A percentile compares a stretch with the other conserved stretches of the same genome.
phyloP scores from a whole-genome alignment of 2,888 invertebrate species.

The Podabrus alpinus region DNA sequence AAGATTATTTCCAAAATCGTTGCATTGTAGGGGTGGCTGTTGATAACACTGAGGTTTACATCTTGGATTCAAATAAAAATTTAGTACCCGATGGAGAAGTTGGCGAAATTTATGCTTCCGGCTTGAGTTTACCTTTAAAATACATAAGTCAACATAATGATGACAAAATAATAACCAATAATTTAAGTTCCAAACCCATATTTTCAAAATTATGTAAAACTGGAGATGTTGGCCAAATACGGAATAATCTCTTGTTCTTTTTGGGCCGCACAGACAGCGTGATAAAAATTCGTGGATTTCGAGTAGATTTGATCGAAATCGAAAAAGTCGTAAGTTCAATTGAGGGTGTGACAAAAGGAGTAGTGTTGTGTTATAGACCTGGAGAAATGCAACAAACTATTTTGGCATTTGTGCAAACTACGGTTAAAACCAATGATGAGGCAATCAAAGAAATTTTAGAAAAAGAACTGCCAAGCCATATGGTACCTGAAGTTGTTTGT shows the following conservation, averaged over 20 bases:
- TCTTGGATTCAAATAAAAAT: slow-evolving; percentile 74
- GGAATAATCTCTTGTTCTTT: slow-evolving; percentile 68
- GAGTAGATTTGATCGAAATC: slow-evolving; percentile 83
- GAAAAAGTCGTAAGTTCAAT: slow-evolving; percentile 71
- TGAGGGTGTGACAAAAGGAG: slow-evolving; percentile 67
- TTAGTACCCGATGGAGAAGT: slow-evolving; percentile 73
- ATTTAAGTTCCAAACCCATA: slow-evolving; percentile 67
- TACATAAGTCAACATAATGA: slow-evolving; percentile 77
- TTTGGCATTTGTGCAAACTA: slow-evolving; percentile 64
- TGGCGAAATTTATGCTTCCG: slow-evolving; percentile 83
- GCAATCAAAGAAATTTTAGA: slow-evolving; percentile 69
- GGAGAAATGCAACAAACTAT: slow-evolving; percentile 74
- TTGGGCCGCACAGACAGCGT: slow-evolving; percentile 86
- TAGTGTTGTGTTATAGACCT: slow-evolving; percentile 71
- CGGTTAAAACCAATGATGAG: slow-evolving; percentile 56
- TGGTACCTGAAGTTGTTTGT: slow-evolving; percentile 72
- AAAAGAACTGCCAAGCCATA: slow-evolving; percentile 71
- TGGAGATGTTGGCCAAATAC: slow-evolving; percentile 80
- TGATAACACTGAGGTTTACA: slow-evolving; percentile 79
- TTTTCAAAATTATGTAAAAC: slow-evolving; percentile 78
- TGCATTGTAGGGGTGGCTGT: slow-evolving; percentile 67
- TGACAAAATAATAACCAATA: slow-evolving; percentile 75
- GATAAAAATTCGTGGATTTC: slow-evolving; percentile 79
- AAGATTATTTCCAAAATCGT: neutral
- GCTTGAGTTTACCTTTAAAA: slow-evolving; percentile 77